Percentiles rank a stretch among this genome's conserved stretches.
These are phyloP conservation scores for Epinotia nisella DNA, from an alignment of 2,888 invertebrate genomes.

Conservation along the genomic window DNA sequence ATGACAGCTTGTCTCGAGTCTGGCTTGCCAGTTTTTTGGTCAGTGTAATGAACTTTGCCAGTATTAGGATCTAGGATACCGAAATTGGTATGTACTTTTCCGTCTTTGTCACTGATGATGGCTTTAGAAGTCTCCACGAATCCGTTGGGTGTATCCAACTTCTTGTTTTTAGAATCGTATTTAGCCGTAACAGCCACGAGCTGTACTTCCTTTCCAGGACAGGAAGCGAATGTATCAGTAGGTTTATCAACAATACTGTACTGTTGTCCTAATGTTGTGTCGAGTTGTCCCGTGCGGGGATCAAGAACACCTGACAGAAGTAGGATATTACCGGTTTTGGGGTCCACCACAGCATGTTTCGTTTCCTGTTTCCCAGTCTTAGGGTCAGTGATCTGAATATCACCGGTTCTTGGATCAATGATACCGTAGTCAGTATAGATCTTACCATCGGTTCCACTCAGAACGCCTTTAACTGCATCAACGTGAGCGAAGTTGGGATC, in stretches of 20 bases:
- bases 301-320: constrained; percentile 83
- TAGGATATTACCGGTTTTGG: constrained; percentile 83
- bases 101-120: constrained; percentile 88
- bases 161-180: constrained; percentile 85
- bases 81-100: constrained; percentile 88
- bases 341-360: constrained; percentile 75
- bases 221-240: constrained; percentile 73
- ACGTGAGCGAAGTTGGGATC: constrained; percentile 83
- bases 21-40: constrained; percentile 85
- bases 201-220: constrained; percentile 81
- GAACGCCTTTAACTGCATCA: constrained; percentile 76
- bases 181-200: constrained; percentile 85
- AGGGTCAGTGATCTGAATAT: constrained; percentile 73
- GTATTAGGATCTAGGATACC: constrained; percentile 86
- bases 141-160: constrained; percentile 84
- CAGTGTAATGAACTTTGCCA: constrained; percentile 84
- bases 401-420: constrained; percentile 86
- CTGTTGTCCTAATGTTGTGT: constrained; percentile 84
- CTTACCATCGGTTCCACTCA: constrained; percentile 86
- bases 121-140: constrained; percentile 80
- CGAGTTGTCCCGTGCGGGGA: constrained; percentile 85
- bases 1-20: constrained; percentile 85
- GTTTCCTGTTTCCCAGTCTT: constrained; percentile 77
- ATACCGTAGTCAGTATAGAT: constrained; percentile 86
- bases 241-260: constrained; percentile 86